Conservation (phyloP, 1,140 invertebrate species). For the Danaus melanippus region DNA sequence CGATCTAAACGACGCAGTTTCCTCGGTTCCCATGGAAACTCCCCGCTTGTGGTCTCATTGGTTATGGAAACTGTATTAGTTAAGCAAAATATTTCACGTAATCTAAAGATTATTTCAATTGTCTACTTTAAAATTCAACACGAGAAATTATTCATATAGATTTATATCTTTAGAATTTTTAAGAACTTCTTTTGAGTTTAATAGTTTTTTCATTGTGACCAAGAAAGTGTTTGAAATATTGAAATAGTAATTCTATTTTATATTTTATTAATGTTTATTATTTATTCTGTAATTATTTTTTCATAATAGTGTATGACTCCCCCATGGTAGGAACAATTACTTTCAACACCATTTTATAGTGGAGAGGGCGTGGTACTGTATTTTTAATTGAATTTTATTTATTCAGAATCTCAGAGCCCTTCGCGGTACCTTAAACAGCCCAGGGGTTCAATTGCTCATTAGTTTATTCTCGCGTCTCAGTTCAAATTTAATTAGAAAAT, state of each 20-base stretch:
- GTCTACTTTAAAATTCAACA: too few species aligned
- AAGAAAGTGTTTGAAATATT: too few species aligned
- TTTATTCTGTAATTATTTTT: too few species aligned
- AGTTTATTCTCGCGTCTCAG: conserved; percentile 23
- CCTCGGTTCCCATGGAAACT: conserved; percentile 61
- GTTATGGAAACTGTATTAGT: conserved; percentile 39
- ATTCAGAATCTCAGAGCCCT: conserved; percentile 48
- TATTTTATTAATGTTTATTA: too few species aligned
- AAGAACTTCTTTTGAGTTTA: too few species aligned
- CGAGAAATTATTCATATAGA: too few species aligned
- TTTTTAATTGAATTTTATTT: conserved; percentile 64
- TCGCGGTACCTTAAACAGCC: conserved; percentile 27
- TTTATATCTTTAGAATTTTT: too few species aligned
- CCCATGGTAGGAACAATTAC: too few species aligned
- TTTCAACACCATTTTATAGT: too few species aligned
- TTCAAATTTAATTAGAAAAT: conserved; percentile 17
- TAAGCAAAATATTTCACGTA: conserved; percentile 34
- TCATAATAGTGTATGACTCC: too few species aligned
- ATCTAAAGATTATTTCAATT: conserved; percentile 7
- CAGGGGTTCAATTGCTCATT: conserved; percentile 34
- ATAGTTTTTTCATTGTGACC: too few species aligned
- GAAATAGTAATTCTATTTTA: too few species aligned
- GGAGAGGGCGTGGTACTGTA: conserved; percentile 28
- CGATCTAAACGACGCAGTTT: conserved; percentile 61
- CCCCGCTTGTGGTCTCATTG: conserved; percentile 50